Base-by-base conservation (phyloP, 1,140 invertebrate genomes). In the Brachionus calyciflorus region DNA sequence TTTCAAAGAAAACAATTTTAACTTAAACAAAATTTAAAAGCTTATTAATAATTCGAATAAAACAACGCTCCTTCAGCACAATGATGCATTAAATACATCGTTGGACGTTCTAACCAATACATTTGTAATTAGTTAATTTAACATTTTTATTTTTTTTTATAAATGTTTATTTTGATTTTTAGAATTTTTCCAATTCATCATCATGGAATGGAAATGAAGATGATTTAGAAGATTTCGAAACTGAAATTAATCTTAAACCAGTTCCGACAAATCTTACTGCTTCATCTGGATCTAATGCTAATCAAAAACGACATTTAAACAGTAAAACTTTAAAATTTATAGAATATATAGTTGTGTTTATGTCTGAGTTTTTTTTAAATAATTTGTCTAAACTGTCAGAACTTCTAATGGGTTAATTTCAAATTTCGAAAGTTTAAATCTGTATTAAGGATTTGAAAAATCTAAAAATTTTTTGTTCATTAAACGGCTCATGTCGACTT, bases 161-260 rank as follows among this genome's bases (percentile, higher is more conserved):
- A n/a, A n/a, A n/a, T n/a, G n/a, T n/a, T n/a, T n/a, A n/a, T 49
- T 49, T n/a, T 17, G 12, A 65, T 17, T 26, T 1, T 12, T 28
- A 73, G 69, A 73, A 73, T 21, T 73, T 73, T 73, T 73, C 69
- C 0, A 73, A 73, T 55, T 73, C 69, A 14, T 73, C 69, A n/a
- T 73, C 69, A 24, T 73, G 69, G 69, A 73, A 73, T 55, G 69
- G 46, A 12, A 73, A 73, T 41, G 69, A 73, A 12, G 69, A 73
- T 21, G 69, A 73, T 33, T 21, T 73, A 9, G 69, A 73, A 33
- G 69, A 73, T 73, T 73, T 73, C 33, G 69, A 73, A 10, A 73
- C 28, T 17, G 69, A 73, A 51, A 73, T 73, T 12, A 49, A 73
- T 51, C 12, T 73, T 21, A 73, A 73, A 73, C 69, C 69, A 28